Conservation (phyloP, 2,888 invertebrate genomes). For the Drosophila colorata region DNA sequence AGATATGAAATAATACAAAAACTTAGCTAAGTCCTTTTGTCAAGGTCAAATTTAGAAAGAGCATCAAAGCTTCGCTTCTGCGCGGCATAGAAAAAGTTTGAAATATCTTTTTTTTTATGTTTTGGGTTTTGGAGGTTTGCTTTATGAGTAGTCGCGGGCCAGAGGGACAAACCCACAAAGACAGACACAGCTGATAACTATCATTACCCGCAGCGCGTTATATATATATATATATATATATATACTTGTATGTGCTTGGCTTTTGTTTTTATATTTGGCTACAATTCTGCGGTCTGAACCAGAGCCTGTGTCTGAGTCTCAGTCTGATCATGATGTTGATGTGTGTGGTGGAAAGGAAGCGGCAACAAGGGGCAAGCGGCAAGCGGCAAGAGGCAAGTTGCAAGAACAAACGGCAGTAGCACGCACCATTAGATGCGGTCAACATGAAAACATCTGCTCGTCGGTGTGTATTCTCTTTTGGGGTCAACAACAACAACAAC, state of each 20-base stretch:
- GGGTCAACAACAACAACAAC: slow-evolving; percentile 62
- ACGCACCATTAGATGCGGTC: slow-evolving; percentile 85
- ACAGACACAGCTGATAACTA: slow-evolving; percentile 72
- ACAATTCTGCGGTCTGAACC: slow-evolving; percentile 56
- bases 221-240: slow-evolving; percentile 21
- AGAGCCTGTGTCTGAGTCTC: slow-evolving; percentile 29
- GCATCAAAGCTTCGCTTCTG: slow-evolving; percentile 21
- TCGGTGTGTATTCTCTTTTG: slow-evolving; percentile 38
- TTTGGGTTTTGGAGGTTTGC: slow-evolving; percentile 42
- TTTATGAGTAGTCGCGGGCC: slow-evolving; percentile 70
- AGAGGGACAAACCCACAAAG: slow-evolving; percentile 37
- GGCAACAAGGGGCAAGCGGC: slow-evolving; percentile 24
- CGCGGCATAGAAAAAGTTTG: slow-evolving; percentile 13
- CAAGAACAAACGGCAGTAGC: slow-evolving; percentile 79
- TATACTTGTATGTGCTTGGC: slow-evolving; percentile 34
- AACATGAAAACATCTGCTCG: slow-evolving; percentile 82
- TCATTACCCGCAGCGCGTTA: slow-evolving; percentile 74
- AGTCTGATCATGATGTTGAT: slow-evolving; percentile 37
- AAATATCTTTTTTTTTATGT: slow-evolving; percentile 16
- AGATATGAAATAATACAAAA: neutral
- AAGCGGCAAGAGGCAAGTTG: slow-evolving; percentile 39
- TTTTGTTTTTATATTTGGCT: slow-evolving; percentile 54
- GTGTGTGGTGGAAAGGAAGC: slow-evolving; percentile 22
- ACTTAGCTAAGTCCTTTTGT: too few relatives aligned
- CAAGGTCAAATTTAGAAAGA: slow-evolving; percentile 7